Conservation (phyloP, 2,113 vertebrate species). For the Martes martes region DNA sequence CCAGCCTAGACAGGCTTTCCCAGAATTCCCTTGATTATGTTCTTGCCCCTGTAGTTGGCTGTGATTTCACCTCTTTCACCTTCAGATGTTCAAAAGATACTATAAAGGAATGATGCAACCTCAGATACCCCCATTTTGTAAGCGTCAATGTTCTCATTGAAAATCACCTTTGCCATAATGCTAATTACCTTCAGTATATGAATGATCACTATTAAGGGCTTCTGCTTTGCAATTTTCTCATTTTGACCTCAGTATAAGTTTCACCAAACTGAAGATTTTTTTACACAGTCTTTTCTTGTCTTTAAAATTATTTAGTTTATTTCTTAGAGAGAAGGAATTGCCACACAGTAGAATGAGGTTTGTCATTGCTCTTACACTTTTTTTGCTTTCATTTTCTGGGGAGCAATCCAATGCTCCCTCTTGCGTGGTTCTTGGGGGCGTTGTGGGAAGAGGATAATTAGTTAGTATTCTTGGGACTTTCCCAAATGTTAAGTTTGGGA, state of each 20-base stretch:
- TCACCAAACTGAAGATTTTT: background rate
- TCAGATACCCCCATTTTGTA: background rate
- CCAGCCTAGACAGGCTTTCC: background rate
- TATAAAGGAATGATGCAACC: background rate
- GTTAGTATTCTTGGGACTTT: background rate
- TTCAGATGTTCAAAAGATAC: background rate
- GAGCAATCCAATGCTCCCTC: background rate
- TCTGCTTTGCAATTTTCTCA: background rate
- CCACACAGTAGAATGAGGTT: background rate
- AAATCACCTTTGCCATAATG: background rate
- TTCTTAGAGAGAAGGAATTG: background rate
- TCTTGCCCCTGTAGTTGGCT: background rate
- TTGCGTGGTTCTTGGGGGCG: background rate
- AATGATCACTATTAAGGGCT: background rate
- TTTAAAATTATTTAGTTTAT: background rate
- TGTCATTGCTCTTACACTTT: background rate
- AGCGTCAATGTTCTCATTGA: background rate
- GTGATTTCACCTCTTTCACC: background rate
- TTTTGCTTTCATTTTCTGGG: background rate
- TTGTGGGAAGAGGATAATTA: background rate
- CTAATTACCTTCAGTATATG: background rate
- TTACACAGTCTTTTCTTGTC: background rate
- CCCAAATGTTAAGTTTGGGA: background rate
- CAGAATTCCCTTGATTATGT: background rate
- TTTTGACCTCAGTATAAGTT: background rate